Percentiles rank a stretch among this genome's conserved stretches.
These are phyloP conservation scores for Styela plicata DNA, from an alignment of 23 tunicate genomes.

Conservation along the genomic window DNA sequence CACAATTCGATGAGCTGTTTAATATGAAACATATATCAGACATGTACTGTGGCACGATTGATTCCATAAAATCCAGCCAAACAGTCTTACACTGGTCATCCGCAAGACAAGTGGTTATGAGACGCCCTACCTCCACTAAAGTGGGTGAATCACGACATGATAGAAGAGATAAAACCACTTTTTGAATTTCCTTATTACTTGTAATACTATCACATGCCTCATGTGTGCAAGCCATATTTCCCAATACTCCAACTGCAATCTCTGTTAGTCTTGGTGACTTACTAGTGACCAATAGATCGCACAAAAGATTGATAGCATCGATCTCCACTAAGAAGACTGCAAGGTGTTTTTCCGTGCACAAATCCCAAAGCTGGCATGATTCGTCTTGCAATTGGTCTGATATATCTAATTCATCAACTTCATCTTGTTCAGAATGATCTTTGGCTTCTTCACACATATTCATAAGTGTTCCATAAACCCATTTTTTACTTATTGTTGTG, in stretches of 20 bases:
- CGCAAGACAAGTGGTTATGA: constrained; percentile 41
- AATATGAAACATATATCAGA: constrained; percentile 46
- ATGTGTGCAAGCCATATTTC: constrained; percentile 70
- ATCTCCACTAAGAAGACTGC: constrained; percentile 66
- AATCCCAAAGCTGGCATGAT: constrained; percentile 76
- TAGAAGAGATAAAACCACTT: constrained; percentile 51
- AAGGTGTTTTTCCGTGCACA: constrained; percentile 71
- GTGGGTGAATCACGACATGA: constrained; percentile 72
- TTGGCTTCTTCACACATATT: constrained; percentile 74
- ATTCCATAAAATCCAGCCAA: constrained; percentile 48
- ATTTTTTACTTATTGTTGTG: constrained; percentile 82
- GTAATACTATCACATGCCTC: constrained; percentile 58
- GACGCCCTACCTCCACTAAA: constrained; percentile 52
- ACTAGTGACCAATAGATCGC: constrained; percentile 54
- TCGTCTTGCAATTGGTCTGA: constrained; percentile 69
- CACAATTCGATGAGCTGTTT: constrained; percentile 49
- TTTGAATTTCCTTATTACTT: constrained; percentile 20
- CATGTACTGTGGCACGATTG: constrained; percentile 21
- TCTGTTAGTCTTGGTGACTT: constrained; percentile 79
- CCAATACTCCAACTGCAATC: constrained; percentile 71
- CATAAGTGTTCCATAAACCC: constrained; percentile 74
- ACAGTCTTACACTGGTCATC: neutral
- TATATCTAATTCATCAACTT: constrained; percentile 45
- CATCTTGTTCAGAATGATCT: constrained; percentile 35
- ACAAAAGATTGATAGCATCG: constrained; percentile 51